Evolutionary conservation across 2,113 vertebrate genomes (phyloP).

Genomic region (Aphyosemion australe): DNA sequence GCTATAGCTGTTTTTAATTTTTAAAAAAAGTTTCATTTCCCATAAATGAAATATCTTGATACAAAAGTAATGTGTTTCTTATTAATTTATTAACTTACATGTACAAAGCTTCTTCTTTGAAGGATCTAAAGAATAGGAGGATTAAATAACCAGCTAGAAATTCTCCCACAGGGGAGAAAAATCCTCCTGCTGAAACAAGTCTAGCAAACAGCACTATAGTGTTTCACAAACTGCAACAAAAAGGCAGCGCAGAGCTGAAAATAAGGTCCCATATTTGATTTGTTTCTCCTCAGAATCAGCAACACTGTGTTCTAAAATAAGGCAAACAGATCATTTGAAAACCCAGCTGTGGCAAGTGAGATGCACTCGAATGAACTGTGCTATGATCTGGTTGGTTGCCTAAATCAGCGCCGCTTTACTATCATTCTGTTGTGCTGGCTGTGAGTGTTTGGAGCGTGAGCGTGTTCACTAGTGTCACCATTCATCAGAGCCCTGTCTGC

Average conservation of each 20-base stretch:
- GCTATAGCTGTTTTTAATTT: neutral
- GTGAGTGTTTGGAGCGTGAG: constrained; percentile 34
- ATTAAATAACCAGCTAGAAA: constrained; percentile 9
- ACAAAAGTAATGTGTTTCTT: neutral
- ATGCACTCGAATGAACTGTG: constrained; percentile 36
- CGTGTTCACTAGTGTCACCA: constrained; percentile 38
- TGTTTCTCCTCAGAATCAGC: constrained; percentile 8
- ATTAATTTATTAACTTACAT: neutral
- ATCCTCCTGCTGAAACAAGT: constrained; percentile 16
- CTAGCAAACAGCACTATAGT: constrained; percentile 25
- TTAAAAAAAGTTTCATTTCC: neutral
- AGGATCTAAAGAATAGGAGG: neutral
- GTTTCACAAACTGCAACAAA: constrained; percentile 31
- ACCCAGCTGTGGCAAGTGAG: constrained; percentile 16
- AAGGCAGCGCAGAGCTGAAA: constrained; percentile 16
- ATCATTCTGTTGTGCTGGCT: constrained; percentile 20
- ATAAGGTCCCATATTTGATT: constrained; percentile 14
- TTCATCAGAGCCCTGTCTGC: constrained; percentile 53
- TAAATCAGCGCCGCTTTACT: constrained; percentile 28
- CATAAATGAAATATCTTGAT: neutral
- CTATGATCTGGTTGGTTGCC: constrained; percentile 20
- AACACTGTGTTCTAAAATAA: constrained; percentile 27
- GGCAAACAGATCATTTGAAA: constrained; percentile 30
- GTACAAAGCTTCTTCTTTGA: neutral
- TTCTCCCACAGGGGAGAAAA: constrained; percentile 14